A percentile compares a stretch with the other conserved stretches of the same genome.
Conservation (phyloP, 2,113 vertebrate genomes). For the Ctenomys sociabilis region DNA sequence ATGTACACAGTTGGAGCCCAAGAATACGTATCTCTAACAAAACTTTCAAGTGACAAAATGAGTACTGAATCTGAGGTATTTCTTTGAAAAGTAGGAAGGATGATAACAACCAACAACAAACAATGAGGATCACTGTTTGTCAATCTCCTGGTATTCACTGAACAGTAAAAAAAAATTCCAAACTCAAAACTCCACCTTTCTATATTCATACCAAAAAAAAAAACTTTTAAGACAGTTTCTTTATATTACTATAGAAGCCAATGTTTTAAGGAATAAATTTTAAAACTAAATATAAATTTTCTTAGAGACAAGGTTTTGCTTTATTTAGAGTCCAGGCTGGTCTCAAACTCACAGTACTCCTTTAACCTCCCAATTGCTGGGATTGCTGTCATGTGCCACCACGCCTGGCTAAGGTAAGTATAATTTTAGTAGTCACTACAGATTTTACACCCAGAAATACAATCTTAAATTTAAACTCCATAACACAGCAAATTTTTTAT, state of each 20-base stretch:
- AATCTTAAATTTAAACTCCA: slow-evolving; percentile 53
- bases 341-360: background rate
- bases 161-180: slow-evolving; percentile 9
- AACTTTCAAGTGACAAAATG: background rate
- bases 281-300: slow-evolving; percentile 1
- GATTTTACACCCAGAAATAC: slow-evolving; percentile 38
- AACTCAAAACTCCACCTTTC: slow-evolving; percentile 22
- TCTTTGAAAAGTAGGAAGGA: background rate
- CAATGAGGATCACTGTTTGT: background rate
- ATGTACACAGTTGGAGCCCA: background rate
- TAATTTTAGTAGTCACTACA: slow-evolving; percentile 32
- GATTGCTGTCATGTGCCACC: background rate
- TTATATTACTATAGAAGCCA: slow-evolving; percentile 1
- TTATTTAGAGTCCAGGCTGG: background rate
- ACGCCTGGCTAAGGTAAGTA: background rate
- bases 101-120: background rate
- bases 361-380: background rate
- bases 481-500: slow-evolving; percentile 19
- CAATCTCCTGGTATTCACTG: background rate
- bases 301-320: background rate
- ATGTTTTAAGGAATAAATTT: slow-evolving; percentile 4
- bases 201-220: background rate
- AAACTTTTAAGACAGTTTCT: background rate
- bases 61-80: background rate
- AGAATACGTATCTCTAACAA: background rate